These are phyloP conservation scores for Mayetiola destructor DNA, from an alignment of 2,888 invertebrate species.

Conservation along the genomic window DNA sequence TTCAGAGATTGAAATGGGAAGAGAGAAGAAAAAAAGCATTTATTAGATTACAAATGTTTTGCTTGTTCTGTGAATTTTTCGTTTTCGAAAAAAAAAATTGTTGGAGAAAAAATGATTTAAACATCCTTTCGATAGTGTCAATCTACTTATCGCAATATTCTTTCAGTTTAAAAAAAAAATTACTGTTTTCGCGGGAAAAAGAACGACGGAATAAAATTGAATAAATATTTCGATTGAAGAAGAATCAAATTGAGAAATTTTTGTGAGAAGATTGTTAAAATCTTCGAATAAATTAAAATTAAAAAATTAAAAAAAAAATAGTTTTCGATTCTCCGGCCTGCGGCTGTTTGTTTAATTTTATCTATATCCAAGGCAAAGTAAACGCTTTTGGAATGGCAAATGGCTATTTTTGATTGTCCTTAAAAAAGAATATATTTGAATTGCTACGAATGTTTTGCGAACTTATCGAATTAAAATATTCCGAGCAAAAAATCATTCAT, in stretches of 20 bases:
- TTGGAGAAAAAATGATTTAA: neutral
- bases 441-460: no score
- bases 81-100: neutral
- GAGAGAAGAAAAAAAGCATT: constrained; percentile 12
- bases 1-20: neutral
- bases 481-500: no score
- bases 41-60: constrained; percentile 12
- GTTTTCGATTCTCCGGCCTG: constrained; percentile 19
- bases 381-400: constrained; percentile 48
- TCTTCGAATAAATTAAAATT: no score
- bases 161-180: neutral
- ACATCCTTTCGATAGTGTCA: neutral
- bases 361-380: constrained; percentile 32
- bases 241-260: neutral
- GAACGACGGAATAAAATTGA: neutral
- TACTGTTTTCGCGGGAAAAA: constrained; percentile 1
- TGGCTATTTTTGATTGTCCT: constrained; percentile 47
- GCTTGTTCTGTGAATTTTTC: constrained; percentile 7
- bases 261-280: neutral
- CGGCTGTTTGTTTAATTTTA: constrained; percentile 35
- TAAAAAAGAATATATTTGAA: no score
- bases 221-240: neutral
- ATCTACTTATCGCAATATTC: neutral
- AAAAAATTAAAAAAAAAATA: neutral
- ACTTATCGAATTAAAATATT: no score